Base-by-base conservation (phyloP, 2,797 vertebrate genomes). In the Peromyscus nudipes region DNA sequence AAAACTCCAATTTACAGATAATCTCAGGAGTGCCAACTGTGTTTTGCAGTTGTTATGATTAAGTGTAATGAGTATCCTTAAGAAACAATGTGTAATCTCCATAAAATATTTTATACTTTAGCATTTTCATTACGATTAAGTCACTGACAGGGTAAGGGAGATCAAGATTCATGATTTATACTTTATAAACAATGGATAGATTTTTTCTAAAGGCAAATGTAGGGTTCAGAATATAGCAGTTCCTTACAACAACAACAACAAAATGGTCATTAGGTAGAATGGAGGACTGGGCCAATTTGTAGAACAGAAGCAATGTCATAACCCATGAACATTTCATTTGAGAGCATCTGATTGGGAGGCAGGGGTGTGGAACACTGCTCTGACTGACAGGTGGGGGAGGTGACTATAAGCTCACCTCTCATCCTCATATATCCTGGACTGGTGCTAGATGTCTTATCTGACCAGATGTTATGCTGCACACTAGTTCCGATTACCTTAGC, bases 91-190 rank as follows among this genome's bases (percentile, higher is more conserved):
- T 77, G 37, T 37, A 84, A 43, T 77, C 23, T 71, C 89, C 62
- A 92, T 65, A 93, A 81, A 91, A 95, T 55, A n/a, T 93, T 69
- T 73, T 65, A 73, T 21, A 77, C 10, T 96, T 89, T 86, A 21
- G 77, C 43, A 76, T 88, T 89, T 96, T 83, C 40, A 95, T 57
- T 94, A 21, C 90, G 21, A 64, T 88, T 91, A 91, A 96, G 62
- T 95, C 80, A 93, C 1, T 89, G 52, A 80, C 34, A 83, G 77
- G 6, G 21, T 79, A 67, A 88, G n/a, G 40, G 87, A 55, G 52
- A 11, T 71, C 27, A 69, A 37, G 92, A 77, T 64, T 97, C 86
- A 92, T 88, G 17, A 87, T 76, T 89, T 89, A 81, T 4, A 93
- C 9, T 27, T 43, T 95, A 76, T 91, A 79, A 75, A 93, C 27